These are phyloP conservation scores for Brachylomia viminalis DNA, from an alignment of 2,888 invertebrate genomes.

Conservation along the genomic window DNA sequence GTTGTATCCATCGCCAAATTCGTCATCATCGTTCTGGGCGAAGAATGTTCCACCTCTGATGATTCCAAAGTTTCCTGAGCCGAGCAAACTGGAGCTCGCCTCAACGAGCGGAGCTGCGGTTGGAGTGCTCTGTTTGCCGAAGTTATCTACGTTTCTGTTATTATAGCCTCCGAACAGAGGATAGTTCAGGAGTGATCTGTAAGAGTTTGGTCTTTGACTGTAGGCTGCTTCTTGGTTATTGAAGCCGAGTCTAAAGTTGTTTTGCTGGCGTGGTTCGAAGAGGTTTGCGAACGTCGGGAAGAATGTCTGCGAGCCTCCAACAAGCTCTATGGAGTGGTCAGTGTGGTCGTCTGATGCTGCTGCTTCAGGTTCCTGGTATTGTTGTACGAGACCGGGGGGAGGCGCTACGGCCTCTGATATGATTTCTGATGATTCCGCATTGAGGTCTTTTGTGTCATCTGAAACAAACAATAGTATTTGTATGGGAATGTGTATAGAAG, in stretches of 20 bases:
- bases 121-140: slow-evolving; percentile 82
- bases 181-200: slow-evolving; percentile 86
- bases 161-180: slow-evolving; percentile 83
- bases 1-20: slow-evolving; percentile 91
- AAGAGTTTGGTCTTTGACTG: slow-evolving; percentile 90
- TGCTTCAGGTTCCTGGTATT: slow-evolving; percentile 73
- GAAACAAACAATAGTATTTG: slow-evolving; percentile 74
- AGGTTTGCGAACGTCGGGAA: slow-evolving; percentile 94
- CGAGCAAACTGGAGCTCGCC: slow-evolving; percentile 92
- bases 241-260: slow-evolving; percentile 90
- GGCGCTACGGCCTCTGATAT: slow-evolving; percentile 85
- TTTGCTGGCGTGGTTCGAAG: slow-evolving; percentile 90
- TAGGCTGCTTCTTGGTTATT: slow-evolving; percentile 91
- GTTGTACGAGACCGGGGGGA: slow-evolving; percentile 75
- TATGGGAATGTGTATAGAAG: slow-evolving; percentile 51
- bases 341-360: slow-evolving; percentile 78
- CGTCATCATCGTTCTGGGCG: slow-evolving; percentile 93
- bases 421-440: slow-evolving; percentile 88
- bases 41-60: slow-evolving; percentile 96
- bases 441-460: slow-evolving; percentile 84
- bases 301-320: slow-evolving; percentile 92
- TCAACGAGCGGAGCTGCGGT: slow-evolving; percentile 85
- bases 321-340: slow-evolving; percentile 90
- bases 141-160: slow-evolving; percentile 80
- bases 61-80: slow-evolving; percentile 96